Conservation (phyloP, 1,140 invertebrate species). For the Holotrichia oblita region DNA sequence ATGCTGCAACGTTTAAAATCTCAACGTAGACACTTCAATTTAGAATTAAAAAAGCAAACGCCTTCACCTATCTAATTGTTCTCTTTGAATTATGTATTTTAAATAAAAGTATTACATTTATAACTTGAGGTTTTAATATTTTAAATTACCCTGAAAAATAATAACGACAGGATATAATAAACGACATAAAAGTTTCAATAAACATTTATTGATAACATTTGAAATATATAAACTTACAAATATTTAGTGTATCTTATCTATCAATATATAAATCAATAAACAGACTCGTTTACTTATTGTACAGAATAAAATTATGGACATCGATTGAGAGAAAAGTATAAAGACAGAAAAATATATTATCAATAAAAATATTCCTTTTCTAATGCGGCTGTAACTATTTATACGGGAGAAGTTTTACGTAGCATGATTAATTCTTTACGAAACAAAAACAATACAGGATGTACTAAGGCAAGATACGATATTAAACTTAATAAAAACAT, state of each 20-base stretch:
- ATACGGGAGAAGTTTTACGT: neutral
- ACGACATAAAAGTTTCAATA: neutral
- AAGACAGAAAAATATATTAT: conserved; percentile 1
- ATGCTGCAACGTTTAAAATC: too few relatives aligned
- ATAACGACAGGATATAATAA: too few relatives aligned
- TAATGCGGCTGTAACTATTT: neutral
- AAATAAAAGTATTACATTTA: too few relatives aligned
- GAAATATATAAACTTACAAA: conserved; percentile 33
- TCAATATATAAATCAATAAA: conserved; percentile 27
- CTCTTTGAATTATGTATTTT: too few relatives aligned
- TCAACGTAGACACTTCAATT: too few relatives aligned
- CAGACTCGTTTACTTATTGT: neutral
- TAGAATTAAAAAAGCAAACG: too few relatives aligned
- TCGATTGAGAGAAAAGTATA: neutral
- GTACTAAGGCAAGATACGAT: conserved; percentile 4
- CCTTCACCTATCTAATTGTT: too few relatives aligned
- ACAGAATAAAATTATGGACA: neutral
- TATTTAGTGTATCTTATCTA: conserved; percentile 11
- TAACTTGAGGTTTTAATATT: too few relatives aligned
- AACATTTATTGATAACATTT: conserved; percentile 29
- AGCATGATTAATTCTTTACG: neutral
- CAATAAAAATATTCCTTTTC: neutral
- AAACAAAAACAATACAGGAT: neutral
- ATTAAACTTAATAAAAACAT: conserved; percentile 29
- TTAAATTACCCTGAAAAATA: too few relatives aligned